Base-by-base conservation (phyloP, 2,888 invertebrate species). In the Andrena fulva region DNA sequence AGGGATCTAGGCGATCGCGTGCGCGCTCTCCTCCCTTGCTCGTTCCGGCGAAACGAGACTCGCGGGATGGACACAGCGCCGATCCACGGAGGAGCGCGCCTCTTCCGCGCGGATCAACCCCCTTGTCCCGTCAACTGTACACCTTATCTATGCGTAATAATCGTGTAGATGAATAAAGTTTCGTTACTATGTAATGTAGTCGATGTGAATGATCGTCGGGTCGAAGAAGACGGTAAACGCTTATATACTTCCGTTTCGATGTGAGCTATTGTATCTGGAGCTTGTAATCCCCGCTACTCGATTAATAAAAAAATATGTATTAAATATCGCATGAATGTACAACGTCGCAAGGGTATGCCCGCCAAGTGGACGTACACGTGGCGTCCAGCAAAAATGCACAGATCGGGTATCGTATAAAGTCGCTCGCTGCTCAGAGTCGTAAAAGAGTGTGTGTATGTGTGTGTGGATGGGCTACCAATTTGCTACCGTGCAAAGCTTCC, bases 281-380 rank as follows among this genome's bases (percentile, higher is more conserved):
- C 29, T 16, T 29, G 8, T n/a, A 29, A 48, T 70, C 50, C 35
- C 27, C 29, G 3, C 56, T 74, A 60, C 29, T 77, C 29, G 67
- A 48, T 63, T 56, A 59, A 76, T 82, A 82, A 82, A 82, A 82
- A 81, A 82, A 82, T 81, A 82, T 70, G 52, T 81, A 76, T 76
- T 62, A 81, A 82, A 82, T 81, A 82, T 82, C 75, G 74, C 66
- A 29, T 12, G 70, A 81, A 75, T 80, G 54, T 52, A 79, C 69
- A 56, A 48, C 24, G 16, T 35, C 31, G 24, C 56, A 4, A 33
- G 31, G 59, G n/a, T 66, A 27, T 56, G 48, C 16, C 20, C 20
- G 33, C 52, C 10, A 6, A 66, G n/a, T 24, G 42, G 64, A 24
- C 56, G 6, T 16, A 54, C 10, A 20, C 64, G 16, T 20, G 72